Conservation (phyloP, 1,140 invertebrate species). For the Belonocnema kinseyi region DNA sequence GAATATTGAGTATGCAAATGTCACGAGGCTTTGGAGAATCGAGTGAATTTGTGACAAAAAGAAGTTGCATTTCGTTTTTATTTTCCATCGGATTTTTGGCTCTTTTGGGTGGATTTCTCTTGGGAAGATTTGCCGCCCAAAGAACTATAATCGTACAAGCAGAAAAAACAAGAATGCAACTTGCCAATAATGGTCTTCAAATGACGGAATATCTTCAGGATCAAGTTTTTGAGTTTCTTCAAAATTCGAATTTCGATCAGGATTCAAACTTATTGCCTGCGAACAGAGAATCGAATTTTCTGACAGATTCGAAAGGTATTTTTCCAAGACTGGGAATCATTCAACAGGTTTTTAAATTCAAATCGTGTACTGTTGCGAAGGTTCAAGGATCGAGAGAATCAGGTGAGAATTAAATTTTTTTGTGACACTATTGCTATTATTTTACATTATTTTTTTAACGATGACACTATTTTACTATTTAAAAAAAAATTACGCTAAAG, state of each 20-base stretch:
- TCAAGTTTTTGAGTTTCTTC: slow-evolving; percentile 53
- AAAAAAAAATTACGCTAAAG: too few relatives aligned
- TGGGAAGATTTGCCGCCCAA: slow-evolving; percentile 72
- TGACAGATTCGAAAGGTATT: neutral
- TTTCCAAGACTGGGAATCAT: slow-evolving; percentile 42
- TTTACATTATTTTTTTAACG: too few relatives aligned
- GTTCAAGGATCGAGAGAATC: slow-evolving; percentile 61
- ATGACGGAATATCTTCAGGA: slow-evolving; percentile 57
- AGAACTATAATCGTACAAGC: slow-evolving; percentile 59
- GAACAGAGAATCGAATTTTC: too few relatives aligned
- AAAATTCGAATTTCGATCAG: slow-evolving; percentile 50
- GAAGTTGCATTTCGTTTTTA: slow-evolving; percentile 75
- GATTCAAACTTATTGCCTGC: slow-evolving; percentile 1
- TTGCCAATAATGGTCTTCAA: slow-evolving; percentile 64
- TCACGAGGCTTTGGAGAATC: slow-evolving; percentile 63
- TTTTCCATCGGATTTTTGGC: slow-evolving; percentile 74
- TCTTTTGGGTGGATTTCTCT: slow-evolving; percentile 72
- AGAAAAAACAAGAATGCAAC: slow-evolving; percentile 56
- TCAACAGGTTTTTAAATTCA: slow-evolving; percentile 48
- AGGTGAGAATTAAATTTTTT: slow-evolving; percentile 52
- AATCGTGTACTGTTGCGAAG: slow-evolving; percentile 56
- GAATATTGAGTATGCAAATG: slow-evolving; percentile 72
- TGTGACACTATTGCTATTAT: too few relatives aligned
- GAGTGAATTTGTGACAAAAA: slow-evolving; percentile 75
- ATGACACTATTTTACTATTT: too few relatives aligned